Percentiles rank a stretch among this genome's conserved stretches.
These are phyloP conservation scores for Ianthella basta DNA, from an alignment of 37 sponge, comb jelly and placozoan genomes.

Conservation along the genomic window DNA sequence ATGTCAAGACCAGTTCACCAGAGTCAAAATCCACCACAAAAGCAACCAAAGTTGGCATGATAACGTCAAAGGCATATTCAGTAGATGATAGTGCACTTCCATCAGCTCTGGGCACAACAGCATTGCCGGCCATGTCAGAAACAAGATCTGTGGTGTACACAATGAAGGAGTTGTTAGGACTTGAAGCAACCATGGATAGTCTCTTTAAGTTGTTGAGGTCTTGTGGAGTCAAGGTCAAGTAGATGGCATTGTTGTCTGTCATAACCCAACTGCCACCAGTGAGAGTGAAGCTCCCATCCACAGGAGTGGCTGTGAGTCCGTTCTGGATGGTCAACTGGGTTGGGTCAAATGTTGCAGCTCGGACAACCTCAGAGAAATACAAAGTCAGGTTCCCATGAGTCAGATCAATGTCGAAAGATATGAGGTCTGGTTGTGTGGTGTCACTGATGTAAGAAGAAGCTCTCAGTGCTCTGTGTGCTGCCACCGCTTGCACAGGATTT, in stretches of 20 bases:
- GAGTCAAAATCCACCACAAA: conserved; percentile 74
- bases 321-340: conserved; percentile 51
- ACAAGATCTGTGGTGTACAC: conserved; percentile 43
- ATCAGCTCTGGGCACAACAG: conserved; percentile 28
- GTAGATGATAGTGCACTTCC: conserved; percentile 32
- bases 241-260: conserved; percentile 42
- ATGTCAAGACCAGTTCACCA: conserved; percentile 70
- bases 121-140: conserved; percentile 65
- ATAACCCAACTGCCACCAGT: conserved; percentile 50
- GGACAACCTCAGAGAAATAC: conserved; percentile 84
- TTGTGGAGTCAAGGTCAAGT: conserved; percentile 42
- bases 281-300: conserved; percentile 48
- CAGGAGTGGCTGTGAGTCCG: background rate
- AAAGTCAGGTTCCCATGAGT: conserved; percentile 62
- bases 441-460: conserved; percentile 59
- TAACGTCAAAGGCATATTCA: conserved; percentile 40
- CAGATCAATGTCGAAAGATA: conserved; percentile 68
- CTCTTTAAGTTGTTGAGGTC: conserved; percentile 86
- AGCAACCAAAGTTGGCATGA: conserved; percentile 53
- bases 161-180: conserved; percentile 64
- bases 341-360: conserved; percentile 58
- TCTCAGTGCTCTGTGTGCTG: conserved; percentile 27
- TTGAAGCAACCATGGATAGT: conserved; percentile 54
- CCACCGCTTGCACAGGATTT: conserved; percentile 53
- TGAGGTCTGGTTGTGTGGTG: conserved; percentile 73